Conservation (phyloP, 2,113 vertebrate species). For the Meriones unguiculatus region DNA sequence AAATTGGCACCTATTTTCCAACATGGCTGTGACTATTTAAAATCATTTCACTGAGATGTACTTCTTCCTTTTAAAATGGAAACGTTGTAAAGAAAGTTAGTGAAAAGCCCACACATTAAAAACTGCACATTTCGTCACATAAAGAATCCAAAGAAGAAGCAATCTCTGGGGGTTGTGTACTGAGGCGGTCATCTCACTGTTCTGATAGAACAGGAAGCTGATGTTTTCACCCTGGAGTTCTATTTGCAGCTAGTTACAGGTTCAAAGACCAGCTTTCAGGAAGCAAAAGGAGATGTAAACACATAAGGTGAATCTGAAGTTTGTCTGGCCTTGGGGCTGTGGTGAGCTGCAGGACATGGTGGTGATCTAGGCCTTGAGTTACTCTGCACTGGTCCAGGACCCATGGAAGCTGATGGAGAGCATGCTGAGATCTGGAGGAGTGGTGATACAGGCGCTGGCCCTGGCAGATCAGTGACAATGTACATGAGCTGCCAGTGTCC, state of each 20-base stretch:
- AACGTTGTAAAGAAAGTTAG: not conserved
- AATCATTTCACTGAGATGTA: not conserved
- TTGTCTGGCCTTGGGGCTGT: not conserved
- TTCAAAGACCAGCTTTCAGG: not conserved
- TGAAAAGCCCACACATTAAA: not conserved
- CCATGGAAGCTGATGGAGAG: not conserved
- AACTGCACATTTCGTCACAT: not conserved
- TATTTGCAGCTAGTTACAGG: not conserved
- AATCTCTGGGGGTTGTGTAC: rapidly evolving
- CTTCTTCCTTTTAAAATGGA: not conserved
- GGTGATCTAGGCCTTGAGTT: not conserved
- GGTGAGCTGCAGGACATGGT: not conserved
- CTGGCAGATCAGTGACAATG: not conserved
- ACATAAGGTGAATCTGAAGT: not conserved
- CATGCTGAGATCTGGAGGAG: not conserved
- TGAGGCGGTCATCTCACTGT: no score
- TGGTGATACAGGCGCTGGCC: not conserved
- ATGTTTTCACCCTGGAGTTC: no score
- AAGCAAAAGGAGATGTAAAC: not conserved
- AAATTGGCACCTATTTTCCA: not conserved
- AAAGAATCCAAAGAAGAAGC: not conserved
- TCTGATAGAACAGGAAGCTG: not conserved
- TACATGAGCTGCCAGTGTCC: not conserved
- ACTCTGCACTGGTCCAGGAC: no score
- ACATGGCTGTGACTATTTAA: not conserved